Percentiles rank a stretch among this genome's conserved stretches.
Conservation (phyloP, 1,140 invertebrate genomes). For the Polyergus mexicanus region DNA sequence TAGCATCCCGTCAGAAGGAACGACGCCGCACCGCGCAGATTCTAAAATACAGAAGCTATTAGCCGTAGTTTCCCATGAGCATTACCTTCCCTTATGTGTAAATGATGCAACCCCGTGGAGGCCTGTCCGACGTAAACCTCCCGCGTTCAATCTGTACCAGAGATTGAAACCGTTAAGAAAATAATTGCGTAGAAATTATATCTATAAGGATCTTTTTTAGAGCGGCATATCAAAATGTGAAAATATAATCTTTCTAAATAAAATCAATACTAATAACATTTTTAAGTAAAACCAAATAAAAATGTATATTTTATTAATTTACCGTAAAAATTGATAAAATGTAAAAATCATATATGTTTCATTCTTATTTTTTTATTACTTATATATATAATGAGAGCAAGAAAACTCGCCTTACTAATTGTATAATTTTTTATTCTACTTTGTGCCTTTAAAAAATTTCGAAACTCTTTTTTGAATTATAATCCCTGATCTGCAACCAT, state of each 20-base stretch:
- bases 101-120: constrained; percentile 77
- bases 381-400: neutral
- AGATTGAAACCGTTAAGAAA: constrained; percentile 41
- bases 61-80: constrained; percentile 77
- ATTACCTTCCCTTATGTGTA: constrained; percentile 78
- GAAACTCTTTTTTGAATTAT: neutral
- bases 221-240: neutral
- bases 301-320: neutral
- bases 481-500: constrained; percentile 7
- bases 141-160: constrained; percentile 38
- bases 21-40: constrained; percentile 72
- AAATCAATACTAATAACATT: constrained; percentile 14
- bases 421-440: neutral
- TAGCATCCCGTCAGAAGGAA: constrained; percentile 58
- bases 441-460: constrained; percentile 12
- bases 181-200: constrained; percentile 41
- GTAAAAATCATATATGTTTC: neutral
- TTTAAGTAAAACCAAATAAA: neutral
- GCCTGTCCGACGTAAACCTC: neutral
- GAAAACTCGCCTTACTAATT: neutral
- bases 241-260: constrained; percentile 1
- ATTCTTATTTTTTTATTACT: neutral
- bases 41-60: constrained; percentile 83
- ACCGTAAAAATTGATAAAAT: neutral
- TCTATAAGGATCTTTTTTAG: neutral